phyloP scores from a whole-genome alignment of 1,140 invertebrate genomes.

The Choristoneura fumiferana region DNA sequence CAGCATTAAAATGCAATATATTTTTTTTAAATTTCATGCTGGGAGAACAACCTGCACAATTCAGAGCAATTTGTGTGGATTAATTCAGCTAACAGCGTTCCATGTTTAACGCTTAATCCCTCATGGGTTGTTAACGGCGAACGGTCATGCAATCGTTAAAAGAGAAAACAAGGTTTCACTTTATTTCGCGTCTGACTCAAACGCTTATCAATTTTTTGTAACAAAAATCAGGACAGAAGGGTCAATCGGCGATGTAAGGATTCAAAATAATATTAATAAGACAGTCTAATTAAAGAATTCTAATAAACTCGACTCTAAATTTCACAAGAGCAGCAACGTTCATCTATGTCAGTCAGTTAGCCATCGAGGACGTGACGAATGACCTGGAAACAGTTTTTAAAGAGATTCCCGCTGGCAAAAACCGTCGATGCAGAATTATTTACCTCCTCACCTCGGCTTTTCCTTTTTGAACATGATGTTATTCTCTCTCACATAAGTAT shows the following conservation, averaged over 20 bases:
- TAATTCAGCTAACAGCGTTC: conserved; percentile 25
- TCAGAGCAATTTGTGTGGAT: conserved; percentile 5
- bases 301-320: no score
- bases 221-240: no score
- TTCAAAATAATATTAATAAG: no score
- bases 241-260: no score
- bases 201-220: conserved; percentile 4
- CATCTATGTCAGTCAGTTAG: not conserved
- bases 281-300: no score
- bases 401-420: not conserved
- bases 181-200: conserved; percentile 22
- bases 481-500: no score
- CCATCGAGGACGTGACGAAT: conserved; percentile 11
- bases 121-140: conserved; percentile 34
- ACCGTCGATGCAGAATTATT: no score
- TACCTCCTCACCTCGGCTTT: no score
- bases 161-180: conserved; percentile 59
- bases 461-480: no score
- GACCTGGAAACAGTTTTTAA: conserved; percentile 10
- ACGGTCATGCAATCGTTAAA: conserved; percentile 53
- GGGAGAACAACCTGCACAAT: not conserved
- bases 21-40: not conserved
- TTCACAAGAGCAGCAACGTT: not conserved
- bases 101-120: conserved; percentile 34
- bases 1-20: not conserved